Evolutionary conservation across 1,140 invertebrate species (phyloP), one percentile per base, ranked within the genome.

Genomic region (Globodera rostochiensis): DNA sequence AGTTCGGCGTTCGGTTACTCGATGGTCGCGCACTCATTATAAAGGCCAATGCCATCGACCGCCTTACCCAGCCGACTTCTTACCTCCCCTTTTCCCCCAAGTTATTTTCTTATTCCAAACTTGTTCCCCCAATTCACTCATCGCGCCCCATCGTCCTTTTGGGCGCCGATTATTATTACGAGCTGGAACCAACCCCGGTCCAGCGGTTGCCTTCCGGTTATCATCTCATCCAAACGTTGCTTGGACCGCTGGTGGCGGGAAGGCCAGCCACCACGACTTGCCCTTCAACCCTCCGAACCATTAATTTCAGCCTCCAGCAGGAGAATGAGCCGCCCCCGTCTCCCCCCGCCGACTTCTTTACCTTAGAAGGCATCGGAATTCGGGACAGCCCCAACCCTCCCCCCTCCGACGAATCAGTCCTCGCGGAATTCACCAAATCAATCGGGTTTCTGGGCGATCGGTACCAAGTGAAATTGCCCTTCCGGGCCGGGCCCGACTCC

Each of bases 101-200:
- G 1, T 4, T 73, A n/a, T n/a, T 73, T 46, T 73, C 71, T 1
- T 0, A 13, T 13, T 15, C 19, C 71, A 19, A 73, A 7, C 0
- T 73, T 1, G 49, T 73, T 15, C 13, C 11, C 4, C 5, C 13
- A 46, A 73, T 47, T n/a, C 11, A n/a, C 5, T 47, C 49, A 5
- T 11, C 49, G 2, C 21, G 71, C 13, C 71, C 71, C 1, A 15
- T 50, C 0, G 19, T 73, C 45, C 71, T 73, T 1, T 21, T 73
- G 49, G 71, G 71, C 5, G 49, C 45, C n/a, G 71, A n/a, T 19
- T 73, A 15, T 73, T 73, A 73, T n/a, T 73, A 73, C 19, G 71
- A 73, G n/a, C 1, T 73, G 9, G n/a, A 73, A 5, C 71, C 71
- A 4, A 15, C n/a, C 19, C 71, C n/a, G 19, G 5, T 21, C 71